Base-by-base conservation (phyloP, 2,888 invertebrate species). In the Noctua janthina region DNA sequence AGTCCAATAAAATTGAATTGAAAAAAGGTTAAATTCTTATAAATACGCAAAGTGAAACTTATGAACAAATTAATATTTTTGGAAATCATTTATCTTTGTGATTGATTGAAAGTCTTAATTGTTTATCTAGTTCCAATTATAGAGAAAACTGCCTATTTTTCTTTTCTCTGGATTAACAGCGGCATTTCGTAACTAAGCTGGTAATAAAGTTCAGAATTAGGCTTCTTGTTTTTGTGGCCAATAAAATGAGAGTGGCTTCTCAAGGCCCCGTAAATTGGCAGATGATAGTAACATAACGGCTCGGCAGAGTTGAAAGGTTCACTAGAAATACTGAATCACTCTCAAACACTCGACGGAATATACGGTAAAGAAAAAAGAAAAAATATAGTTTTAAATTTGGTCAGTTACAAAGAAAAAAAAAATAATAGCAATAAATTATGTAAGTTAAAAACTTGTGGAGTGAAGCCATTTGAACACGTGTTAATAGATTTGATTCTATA, bases 121-220 rank as follows among this genome's bases (percentile, higher is more conserved):
- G 11, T 67, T 78, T 23, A 39, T 49, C 23, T 74, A 43, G 15
- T 35, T 51, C 0, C 6, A n/a, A 76, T 17, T 35, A 23, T 20
- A 20, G 35, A 64, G 2, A 39, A 68, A 23, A 17, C 1, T 29
- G 6, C 43, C 2, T 49, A 10, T 51, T 70, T 66, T 69, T 56
- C 51, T 35, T 51, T 69, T 39, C 4, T 46, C 13, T 39, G 23
- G 46, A 70, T 66, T 70, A 77, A 70, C 46, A 10, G n/a, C 13
- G 10, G 15, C 56, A 68, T 76, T 83, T 54, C 5, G 51, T 54
- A 68, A 39, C 67, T 68, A 59, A 76, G 68, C 51, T 76, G 39
- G n/a, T 76, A 81, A 68, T 76, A n/a, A 74, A 56, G 35, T 76
- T 54, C 67, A 59, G 83, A 68, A 83, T 46, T 39, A 69, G 43